phyloP scores from a whole-genome alignment of 2,888 invertebrate species.

The Oscheius sp. region DNA sequence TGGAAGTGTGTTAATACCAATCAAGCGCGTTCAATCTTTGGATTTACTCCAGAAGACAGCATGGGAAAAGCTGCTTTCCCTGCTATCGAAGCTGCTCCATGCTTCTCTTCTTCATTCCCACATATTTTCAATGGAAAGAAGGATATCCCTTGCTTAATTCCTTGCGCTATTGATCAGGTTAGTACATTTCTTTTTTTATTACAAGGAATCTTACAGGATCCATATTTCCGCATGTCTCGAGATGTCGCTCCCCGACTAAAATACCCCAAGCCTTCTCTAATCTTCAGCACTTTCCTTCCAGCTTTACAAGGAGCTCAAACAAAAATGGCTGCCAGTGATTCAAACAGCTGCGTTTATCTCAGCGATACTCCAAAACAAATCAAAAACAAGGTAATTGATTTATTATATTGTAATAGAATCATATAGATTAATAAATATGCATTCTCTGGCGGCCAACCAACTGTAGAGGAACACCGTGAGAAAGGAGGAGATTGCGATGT shows the following conservation, averaged over 20 bases:
- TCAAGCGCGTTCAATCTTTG: conserved; percentile 97
- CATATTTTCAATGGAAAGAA: conserved; percentile 75
- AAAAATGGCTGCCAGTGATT: conserved; percentile 97
- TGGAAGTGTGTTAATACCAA: conserved; percentile 95
- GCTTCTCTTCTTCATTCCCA: conserved; percentile 71
- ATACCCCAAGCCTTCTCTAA: conserved; percentile 84
- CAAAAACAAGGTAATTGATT: conserved; percentile 83
- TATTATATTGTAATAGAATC: not conserved
- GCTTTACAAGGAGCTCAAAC: conserved; percentile 94
- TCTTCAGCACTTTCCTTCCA: conserved; percentile 86
- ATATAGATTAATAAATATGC: conserved; percentile 87
- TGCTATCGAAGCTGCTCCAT: conserved; percentile 92
- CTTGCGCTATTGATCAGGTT: conserved; percentile 98
- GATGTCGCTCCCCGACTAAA: conserved; percentile 94
- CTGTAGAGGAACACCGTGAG: conserved; percentile 86
- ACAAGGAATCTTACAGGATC: conserved; percentile 77
- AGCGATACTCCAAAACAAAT: conserved; percentile 93
- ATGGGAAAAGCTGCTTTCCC: conserved; percentile 93
- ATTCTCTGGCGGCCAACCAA: conserved; percentile 93
- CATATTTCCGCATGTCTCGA: conserved; percentile 97
- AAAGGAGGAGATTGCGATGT: conserved; percentile 93
- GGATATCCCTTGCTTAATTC: conserved; percentile 85
- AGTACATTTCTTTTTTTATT: conserved; percentile 56
- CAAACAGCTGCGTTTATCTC: conserved; percentile 91
- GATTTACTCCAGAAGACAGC: conserved; percentile 92